Evolutionary conservation across 2,113 vertebrate species (phyloP).

Genomic region (Chascanopsetta lugubris): DNA sequence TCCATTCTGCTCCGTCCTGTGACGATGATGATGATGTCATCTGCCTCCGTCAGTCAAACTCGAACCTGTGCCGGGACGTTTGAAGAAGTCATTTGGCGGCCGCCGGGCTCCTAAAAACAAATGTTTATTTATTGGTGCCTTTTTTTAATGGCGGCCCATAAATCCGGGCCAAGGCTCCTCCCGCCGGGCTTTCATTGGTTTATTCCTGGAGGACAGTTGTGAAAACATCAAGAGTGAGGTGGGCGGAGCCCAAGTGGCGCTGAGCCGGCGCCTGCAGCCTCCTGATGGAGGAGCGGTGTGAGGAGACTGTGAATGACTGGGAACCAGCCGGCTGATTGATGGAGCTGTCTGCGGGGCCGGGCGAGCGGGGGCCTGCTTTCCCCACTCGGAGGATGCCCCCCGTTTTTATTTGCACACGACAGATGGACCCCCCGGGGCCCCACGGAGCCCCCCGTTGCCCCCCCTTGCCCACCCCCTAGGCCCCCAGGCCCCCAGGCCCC

Average conservation of each 20-base stretch:
- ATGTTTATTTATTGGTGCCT: conserved; percentile 61
- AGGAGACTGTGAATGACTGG: conserved; percentile 52
- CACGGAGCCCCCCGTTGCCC: conserved; percentile 51
- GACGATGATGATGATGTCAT: too few species aligned
- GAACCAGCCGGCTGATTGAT: conserved; percentile 74
- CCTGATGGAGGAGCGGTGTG: conserved; percentile 70
- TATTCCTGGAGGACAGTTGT: conserved; percentile 71
- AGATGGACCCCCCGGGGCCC: conserved; percentile 70
- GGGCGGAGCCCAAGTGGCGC: conserved; percentile 43
- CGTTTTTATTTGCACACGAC: conserved; percentile 72
- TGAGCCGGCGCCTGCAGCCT: conserved; percentile 59
- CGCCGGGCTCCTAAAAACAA: conserved; percentile 29
- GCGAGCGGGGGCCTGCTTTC: conserved; percentile 46
- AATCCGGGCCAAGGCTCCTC: conserved; percentile 30
- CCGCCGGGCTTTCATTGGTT: conserved; percentile 37
- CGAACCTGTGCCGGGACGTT: background rate
- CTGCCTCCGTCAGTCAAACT: background rate
- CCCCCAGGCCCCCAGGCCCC: conserved; percentile 56
- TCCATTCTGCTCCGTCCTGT: too few species aligned
- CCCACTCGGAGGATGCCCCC: conserved; percentile 46
- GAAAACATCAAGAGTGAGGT: conserved; percentile 65
- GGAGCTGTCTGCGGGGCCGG: conserved; percentile 66
- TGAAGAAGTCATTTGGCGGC: conserved; percentile 10
- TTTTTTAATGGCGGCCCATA: conserved; percentile 33
- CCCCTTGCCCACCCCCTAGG: conserved; percentile 57